Evolutionary conservation across 23 tunicate genomes (phyloP), one percentile per base, ranked within the genome.

Genomic region (Trididemnum miniatum): DNA sequence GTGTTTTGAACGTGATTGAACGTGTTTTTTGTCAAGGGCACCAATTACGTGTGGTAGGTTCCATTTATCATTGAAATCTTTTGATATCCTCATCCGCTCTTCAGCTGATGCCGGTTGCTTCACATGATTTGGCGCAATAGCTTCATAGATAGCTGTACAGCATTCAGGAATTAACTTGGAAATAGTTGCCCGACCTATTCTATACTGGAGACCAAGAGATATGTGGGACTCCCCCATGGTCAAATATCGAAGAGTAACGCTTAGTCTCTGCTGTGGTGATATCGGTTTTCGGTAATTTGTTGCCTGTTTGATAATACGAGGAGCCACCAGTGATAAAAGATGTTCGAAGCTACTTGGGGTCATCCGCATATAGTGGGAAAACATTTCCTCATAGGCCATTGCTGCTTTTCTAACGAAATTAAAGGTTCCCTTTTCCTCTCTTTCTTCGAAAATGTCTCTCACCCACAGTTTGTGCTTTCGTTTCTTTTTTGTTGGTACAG

Each of bases 31-130:
- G n/a, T 64, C 71, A 7, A n/a, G 24, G 23, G 71, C 71, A 23
- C 30, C 20, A 64, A 64, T 64, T n/a, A 64, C 71, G 24, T 64
- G 24, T 64, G 71, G 71, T 26, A 64, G n/a, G 71, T 64, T 64
- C 9, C 71, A 64, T 7, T 64, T 64, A 20, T 64, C 71, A 12
- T 64, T 24, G n/a, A 64, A 64, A 23, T 64, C 29, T 64, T 64
- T 64, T 49, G 57, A 12, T 9, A 49, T 18, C 12, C 12, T 18
- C 12, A 49, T 12, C 57, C 57, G 18, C 15, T 49, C 18, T 18
- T 49, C 57, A 49, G 18, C 57, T 49, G 57, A 49, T 9, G 12
- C 12, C 12, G 57, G 71, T n/a, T 12, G 18, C 18, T 64, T 12
- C n/a, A 24, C 71, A 64, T 64, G 5, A n/a, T 5, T 64, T 5